A percentile compares a stretch with the other conserved stretches of the same genome.
phyloP scores from a whole-genome alignment of 1,140 invertebrate genomes.

The Triops cancriformis region DNA sequence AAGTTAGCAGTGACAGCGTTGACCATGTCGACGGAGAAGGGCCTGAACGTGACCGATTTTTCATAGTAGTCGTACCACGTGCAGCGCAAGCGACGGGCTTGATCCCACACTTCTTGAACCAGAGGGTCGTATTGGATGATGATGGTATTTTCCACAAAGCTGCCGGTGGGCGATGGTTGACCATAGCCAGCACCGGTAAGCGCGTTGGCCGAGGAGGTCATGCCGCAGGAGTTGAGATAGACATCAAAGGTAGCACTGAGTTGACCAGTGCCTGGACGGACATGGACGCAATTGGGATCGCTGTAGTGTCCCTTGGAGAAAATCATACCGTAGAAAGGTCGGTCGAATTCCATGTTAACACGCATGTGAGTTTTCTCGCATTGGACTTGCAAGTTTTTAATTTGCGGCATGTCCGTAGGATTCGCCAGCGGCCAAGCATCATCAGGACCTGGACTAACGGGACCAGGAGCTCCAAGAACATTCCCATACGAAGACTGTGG shows the following conservation, averaged over 20 bases:
- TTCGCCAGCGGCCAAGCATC: constrained; percentile 75
- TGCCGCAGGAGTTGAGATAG: constrained; percentile 81
- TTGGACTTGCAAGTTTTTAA: constrained; percentile 84
- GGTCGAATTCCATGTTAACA: constrained; percentile 87
- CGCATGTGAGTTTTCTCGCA: constrained; percentile 93
- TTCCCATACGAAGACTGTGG: constrained; percentile 38
- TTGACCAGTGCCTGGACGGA: constrained; percentile 80
- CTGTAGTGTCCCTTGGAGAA: constrained; percentile 80
- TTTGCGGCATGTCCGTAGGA: constrained; percentile 72
- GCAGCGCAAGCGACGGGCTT: constrained; percentile 71
- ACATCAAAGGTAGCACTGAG: constrained; percentile 85
- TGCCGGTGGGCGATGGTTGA: constrained; percentile 69
- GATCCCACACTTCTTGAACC: constrained; percentile 79
- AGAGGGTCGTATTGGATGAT: constrained; percentile 92
- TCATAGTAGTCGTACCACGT: constrained; percentile 94
- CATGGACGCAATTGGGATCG: constrained; percentile 79
- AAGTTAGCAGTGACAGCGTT: constrained; percentile 90
- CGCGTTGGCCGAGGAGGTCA: constrained; percentile 69
- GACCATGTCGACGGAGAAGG: constrained; percentile 89
- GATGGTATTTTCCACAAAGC: constrained; percentile 89
- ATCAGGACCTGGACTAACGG: constrained; percentile 40
- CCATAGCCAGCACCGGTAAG: constrained; percentile 45
- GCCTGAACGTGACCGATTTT: constrained; percentile 84
- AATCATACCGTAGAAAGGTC: constrained; percentile 91
- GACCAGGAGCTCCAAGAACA: constrained; percentile 37